Evolutionary conservation across 2,888 invertebrate genomes (phyloP), one percentile per base, ranked within the genome.

Genomic region (Unio pictorum): DNA sequence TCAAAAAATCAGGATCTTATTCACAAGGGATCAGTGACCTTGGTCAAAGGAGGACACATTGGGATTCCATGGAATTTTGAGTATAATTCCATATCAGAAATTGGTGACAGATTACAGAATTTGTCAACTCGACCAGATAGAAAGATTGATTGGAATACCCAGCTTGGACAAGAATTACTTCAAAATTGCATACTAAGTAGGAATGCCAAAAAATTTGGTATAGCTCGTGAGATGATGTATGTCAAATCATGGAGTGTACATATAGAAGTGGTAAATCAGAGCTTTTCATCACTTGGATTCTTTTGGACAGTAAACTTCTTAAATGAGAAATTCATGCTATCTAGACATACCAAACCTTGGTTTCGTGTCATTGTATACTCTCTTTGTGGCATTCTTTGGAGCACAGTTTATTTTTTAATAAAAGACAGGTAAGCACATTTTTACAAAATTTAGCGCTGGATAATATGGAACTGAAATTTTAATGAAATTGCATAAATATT

Each of bases 181-280:
- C 90, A 94, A 20, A 92, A 95, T 0, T 86, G 96, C 54, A 89
- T 95, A 4, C 87, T 96, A n/a, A 93, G 94, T 20, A 94, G 95
- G 75, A 93, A 94, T 74, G 95, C 95, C 17, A 93, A 95, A 88
- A 91, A 94, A 73, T 96, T 95, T 91, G 95, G 94, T 1, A 93
- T 96, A 45, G 95, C 95, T 70, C 92, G 94, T 80, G 94, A 95
- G 89, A 92, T 96, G 66, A 87, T 94, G 70, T 92, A 93, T 90
- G 88, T 92, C 4, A 91, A 93, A 74, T 93, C 93, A 58, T 89
- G 92, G 71, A 92, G 93, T 85, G 89, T 93, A 3, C 88, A 93
- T 1, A 85, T 92, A 62, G 93, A 94, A 75, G 91, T 93, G 0
- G 67, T 91, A 1, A 92, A 92, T 81, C 92, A 93, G 66, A 89